Conservation (phyloP, 2,888 invertebrate species). For the Parthenolecanium corni region DNA sequence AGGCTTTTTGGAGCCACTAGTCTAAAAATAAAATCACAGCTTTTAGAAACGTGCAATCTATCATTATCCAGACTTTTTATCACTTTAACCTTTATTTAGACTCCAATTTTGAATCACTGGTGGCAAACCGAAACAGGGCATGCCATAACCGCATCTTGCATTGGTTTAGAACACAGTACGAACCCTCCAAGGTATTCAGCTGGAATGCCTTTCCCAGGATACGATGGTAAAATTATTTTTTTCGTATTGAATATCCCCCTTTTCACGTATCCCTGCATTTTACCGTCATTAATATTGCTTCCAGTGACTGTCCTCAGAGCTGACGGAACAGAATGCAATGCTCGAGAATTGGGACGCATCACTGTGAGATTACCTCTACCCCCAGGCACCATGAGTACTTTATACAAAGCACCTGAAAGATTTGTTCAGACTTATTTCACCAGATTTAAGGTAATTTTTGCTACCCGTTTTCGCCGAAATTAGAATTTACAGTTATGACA, state of each 20-base stretch:
- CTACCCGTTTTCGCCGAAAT: neutral
- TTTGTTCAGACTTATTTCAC: conserved; percentile 73
- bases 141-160: conserved; percentile 71
- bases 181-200: conserved; percentile 64
- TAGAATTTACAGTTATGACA: too few species aligned
- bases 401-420: conserved; percentile 68
- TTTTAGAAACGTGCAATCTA: too few species aligned
- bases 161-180: conserved; percentile 60
- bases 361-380: conserved; percentile 75
- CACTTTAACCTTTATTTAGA: too few species aligned
- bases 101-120: conserved; percentile 82
- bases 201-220: conserved; percentile 81
- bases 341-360: conserved; percentile 69
- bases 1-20: too few species aligned
- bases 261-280: too few species aligned
- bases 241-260: neutral
- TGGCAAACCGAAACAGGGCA: conserved; percentile 96
- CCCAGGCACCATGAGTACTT: conserved; percentile 72
- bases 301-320: conserved; percentile 53
- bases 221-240: conserved; percentile 49
- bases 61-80: too few species aligned
- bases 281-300: conserved; percentile 30
- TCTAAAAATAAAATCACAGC: too few species aligned
- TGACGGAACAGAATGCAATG: conserved; percentile 56
- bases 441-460: conserved; percentile 58